These are phyloP conservation scores for Argyresthia albistria DNA, from an alignment of 2,888 invertebrate genomes.

Conservation along the genomic window DNA sequence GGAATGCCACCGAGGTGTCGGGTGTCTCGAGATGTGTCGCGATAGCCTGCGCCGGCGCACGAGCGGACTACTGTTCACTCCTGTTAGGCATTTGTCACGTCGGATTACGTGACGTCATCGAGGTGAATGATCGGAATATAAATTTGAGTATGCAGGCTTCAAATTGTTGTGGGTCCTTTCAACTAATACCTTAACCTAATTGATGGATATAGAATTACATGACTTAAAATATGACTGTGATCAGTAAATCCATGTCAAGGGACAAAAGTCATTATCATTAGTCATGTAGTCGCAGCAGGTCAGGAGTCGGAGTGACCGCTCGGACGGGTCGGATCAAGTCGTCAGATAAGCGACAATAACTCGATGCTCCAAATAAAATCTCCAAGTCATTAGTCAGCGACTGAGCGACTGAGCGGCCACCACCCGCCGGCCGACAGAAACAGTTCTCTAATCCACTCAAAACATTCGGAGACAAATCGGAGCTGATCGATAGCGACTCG, in stretches of 20 bases:
- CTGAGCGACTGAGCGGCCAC: constrained; percentile 39
- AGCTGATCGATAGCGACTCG: constrained; percentile 67
- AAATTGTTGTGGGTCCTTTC: too few relatives aligned
- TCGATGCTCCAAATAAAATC: constrained; percentile 62
- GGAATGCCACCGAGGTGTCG: constrained; percentile 56
- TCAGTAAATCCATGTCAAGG: constrained; percentile 51
- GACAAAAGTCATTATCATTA: constrained; percentile 28
- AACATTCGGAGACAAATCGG: constrained; percentile 66
- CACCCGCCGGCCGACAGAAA: constrained; percentile 31
- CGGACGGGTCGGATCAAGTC: constrained; percentile 29
- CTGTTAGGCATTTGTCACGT: constrained; percentile 16
- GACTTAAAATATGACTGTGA: constrained; percentile 26
- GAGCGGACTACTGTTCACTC: constrained; percentile 47
- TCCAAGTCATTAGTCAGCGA: constrained; percentile 53
- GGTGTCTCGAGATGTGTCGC: constrained; percentile 37
- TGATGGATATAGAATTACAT: too few relatives aligned
- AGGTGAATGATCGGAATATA: background rate
- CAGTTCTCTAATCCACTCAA: constrained; percentile 67
- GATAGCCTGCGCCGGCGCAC: constrained; percentile 18
- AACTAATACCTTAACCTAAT: too few relatives aligned
- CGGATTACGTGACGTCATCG: constrained; percentile 12
- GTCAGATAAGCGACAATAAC: constrained; percentile 66
- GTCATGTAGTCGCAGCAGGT: constrained; percentile 29
- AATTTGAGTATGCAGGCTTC: too few relatives aligned
- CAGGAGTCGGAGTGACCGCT: constrained; percentile 17